Evolutionary conservation across 2,888 invertebrate species (phyloP).

Genomic region (Notodonta ziczac): DNA sequence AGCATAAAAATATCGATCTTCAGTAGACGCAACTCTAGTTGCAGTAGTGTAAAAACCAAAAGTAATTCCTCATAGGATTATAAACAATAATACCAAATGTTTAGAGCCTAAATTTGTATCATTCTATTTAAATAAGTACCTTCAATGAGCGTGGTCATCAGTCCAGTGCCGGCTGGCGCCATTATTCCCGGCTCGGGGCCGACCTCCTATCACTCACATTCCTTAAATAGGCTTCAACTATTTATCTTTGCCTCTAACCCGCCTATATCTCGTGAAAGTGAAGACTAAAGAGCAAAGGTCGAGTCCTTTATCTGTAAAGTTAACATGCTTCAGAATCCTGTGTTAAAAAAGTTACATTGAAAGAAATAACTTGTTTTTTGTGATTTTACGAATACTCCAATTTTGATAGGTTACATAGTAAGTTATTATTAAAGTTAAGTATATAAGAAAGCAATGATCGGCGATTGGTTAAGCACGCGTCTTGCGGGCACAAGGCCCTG

Average conservation of each 20-base stretch:
- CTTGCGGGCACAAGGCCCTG: too few relatives aligned
- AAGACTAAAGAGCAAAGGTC: constrained; percentile 20
- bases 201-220: constrained; percentile 26
- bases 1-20: too few relatives aligned
- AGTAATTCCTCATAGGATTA: neutral
- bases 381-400: too few relatives aligned
- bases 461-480: too few relatives aligned
- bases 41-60: too few relatives aligned
- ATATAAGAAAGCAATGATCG: too few relatives aligned
- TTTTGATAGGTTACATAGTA: too few relatives aligned
- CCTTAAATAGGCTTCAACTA: constrained; percentile 18
- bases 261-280: neutral
- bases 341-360: too few relatives aligned
- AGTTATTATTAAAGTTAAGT: too few relatives aligned
- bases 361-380: too few relatives aligned
- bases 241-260: constrained; percentile 29
- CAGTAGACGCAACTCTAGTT: too few relatives aligned
- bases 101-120: neutral
- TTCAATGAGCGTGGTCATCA: constrained; percentile 16
- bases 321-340: neutral
- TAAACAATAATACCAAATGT: neutral
- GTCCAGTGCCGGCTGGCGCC: constrained; percentile 9
- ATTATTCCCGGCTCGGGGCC: constrained; percentile 18
- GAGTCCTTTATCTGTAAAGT: constrained; percentile 16
- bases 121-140: neutral